A percentile compares a stretch with the other conserved stretches of the same genome.
phyloP scores from a whole-genome alignment of 2,888 invertebrate species.

The Hirtodrosophila cameraria region DNA sequence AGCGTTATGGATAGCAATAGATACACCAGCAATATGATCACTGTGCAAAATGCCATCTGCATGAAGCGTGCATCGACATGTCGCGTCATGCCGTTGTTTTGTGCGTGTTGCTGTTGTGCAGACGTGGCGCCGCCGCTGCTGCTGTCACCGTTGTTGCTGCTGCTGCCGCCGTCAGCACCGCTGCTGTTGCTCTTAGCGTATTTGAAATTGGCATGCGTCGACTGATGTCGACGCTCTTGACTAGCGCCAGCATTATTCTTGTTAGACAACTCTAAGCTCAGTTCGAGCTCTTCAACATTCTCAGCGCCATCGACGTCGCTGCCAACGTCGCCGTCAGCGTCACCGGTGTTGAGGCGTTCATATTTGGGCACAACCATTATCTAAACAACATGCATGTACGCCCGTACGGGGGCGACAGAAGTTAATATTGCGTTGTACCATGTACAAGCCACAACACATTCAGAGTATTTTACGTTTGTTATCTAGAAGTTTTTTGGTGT shows the following conservation, averaged over 20 bases:
- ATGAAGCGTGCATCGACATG: constrained; percentile 75
- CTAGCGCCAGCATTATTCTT: constrained; percentile 21
- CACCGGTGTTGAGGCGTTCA: constrained; percentile 78
- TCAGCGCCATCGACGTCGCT: constrained; percentile 56
- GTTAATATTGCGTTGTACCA: constrained; percentile 36
- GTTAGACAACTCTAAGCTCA: constrained; percentile 55
- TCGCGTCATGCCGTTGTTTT: constrained; percentile 38
- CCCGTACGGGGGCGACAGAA: constrained; percentile 18
- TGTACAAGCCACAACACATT: constrained; percentile 11
- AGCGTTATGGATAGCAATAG: constrained; percentile 96
- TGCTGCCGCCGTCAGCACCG: constrained; percentile 10
- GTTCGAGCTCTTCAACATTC: constrained; percentile 78
- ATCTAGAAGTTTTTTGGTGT: constrained; percentile 37
- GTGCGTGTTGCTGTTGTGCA: constrained; percentile 16
- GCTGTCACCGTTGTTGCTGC: background rate
- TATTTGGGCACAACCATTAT: constrained; percentile 79
- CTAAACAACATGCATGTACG: constrained; percentile 47
- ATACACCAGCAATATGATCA: constrained; percentile 90
- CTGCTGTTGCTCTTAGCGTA: constrained; percentile 41
- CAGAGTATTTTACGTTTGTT: constrained; percentile 23
- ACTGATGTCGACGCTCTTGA: constrained; percentile 35
- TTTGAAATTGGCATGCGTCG: constrained; percentile 53
- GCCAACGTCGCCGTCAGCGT: constrained; percentile 39
- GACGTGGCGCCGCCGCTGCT: constrained; percentile 58
- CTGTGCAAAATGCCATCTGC: constrained; percentile 83